Evolutionary conservation across 2,888 invertebrate genomes (phyloP).

Genomic region (Oegoconia quadripuncta): DNA sequence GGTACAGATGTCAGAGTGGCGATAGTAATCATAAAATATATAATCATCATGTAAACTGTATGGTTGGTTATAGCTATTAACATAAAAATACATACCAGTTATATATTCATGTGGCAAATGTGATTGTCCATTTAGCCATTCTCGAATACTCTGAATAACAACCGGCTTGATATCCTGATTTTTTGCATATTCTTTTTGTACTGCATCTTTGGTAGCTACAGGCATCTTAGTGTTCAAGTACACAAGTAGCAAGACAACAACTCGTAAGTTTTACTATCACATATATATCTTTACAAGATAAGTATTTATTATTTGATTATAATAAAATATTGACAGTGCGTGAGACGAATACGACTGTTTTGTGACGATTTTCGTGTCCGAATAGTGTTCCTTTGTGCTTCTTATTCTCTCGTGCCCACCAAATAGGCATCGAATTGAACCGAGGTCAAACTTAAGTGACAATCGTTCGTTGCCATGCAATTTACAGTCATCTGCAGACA

Average conservation of each 20-base stretch:
- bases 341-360: slow-evolving; percentile 24
- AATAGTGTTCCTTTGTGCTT: slow-evolving; percentile 21
- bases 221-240: slow-evolving; percentile 35
- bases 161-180: slow-evolving; percentile 76
- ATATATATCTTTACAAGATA: neutral
- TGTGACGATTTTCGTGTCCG: slow-evolving; percentile 5
- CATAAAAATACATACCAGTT: slow-evolving; percentile 46
- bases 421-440: slow-evolving; percentile 1
- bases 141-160: slow-evolving; percentile 75
- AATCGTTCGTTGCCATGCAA: neutral
- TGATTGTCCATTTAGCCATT: slow-evolving; percentile 81
- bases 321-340: neutral
- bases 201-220: slow-evolving; percentile 24
- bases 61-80: neutral
- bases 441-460: slow-evolving; percentile 5
- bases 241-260: too few species aligned
- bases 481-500: neutral
- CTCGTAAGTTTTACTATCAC: too few species aligned
- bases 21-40: too few species aligned
- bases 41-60: neutral
- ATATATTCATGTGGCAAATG: slow-evolving; percentile 76
- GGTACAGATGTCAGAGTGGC: too few species aligned
- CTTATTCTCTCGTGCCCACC: neutral
- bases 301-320: neutral
- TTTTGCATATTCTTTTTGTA: slow-evolving; percentile 72